Percentiles rank a stretch among this genome's conserved stretches.
Conservation (phyloP, 2,113 vertebrate genomes). For the Hyla sarda region DNA sequence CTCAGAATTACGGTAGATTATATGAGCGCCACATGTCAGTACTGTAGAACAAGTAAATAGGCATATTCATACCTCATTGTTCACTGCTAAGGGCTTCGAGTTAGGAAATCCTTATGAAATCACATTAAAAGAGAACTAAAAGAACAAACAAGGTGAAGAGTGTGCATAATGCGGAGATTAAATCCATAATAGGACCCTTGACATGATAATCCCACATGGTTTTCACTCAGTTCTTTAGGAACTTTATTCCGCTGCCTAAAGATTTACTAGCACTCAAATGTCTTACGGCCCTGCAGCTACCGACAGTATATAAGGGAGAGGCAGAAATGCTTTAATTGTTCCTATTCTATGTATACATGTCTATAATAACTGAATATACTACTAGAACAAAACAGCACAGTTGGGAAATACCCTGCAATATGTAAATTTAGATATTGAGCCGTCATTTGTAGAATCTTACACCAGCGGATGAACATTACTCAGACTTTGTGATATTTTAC, state of each 20-base stretch:
- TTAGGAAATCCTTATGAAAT: background rate
- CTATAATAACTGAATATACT: background rate
- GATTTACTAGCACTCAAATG: background rate
- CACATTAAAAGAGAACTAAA: conserved; percentile 12
- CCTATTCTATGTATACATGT: no score
- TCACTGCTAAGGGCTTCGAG: no score
- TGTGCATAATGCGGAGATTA: background rate
- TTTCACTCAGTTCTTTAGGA: background rate
- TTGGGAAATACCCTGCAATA: conserved; percentile 32
- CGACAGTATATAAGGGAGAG: background rate
- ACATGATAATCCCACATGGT: conserved; percentile 29
- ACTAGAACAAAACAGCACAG: background rate
- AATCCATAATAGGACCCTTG: conserved; percentile 26
- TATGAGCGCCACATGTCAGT: no score
- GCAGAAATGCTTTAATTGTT: background rate
- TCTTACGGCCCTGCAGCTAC: conserved; percentile 14
- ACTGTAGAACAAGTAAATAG: no score
- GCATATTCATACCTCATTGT: no score
- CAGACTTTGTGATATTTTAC: conserved; percentile 51
- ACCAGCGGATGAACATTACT: background rate
- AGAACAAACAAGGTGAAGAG: background rate
- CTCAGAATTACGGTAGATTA: no score
- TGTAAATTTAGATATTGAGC: background rate
- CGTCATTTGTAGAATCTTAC: conserved; percentile 1
- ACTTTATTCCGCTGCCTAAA: background rate